Evolutionary conservation across 2,113 vertebrate genomes (phyloP).

Genomic region (Rhineura floridana): DNA sequence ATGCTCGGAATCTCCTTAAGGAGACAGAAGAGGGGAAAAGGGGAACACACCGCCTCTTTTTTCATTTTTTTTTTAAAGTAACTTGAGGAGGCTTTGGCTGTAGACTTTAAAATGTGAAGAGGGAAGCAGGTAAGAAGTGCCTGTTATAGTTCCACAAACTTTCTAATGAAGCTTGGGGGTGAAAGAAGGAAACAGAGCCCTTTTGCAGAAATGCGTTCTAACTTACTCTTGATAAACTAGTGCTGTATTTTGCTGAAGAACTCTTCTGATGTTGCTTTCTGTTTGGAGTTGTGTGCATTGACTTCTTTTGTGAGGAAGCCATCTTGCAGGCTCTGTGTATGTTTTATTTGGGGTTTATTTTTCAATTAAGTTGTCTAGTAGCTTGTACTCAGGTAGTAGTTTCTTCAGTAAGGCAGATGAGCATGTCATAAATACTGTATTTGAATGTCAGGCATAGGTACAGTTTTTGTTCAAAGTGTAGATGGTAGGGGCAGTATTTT

Average conservation of each 20-base stretch:
- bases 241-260: background rate
- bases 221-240: accelerated
- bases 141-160: accelerated
- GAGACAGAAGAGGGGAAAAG: constrained; percentile 4
- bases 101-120: constrained; percentile 41
- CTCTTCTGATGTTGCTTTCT: constrained; percentile 9
- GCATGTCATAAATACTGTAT: accelerated
- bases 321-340: constrained; percentile 26
- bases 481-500: background rate
- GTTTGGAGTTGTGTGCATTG: background rate
- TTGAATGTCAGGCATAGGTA: background rate
- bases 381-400: background rate
- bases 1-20: constrained; percentile 34
- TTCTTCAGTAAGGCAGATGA: background rate
- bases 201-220: background rate
- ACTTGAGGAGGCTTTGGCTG: background rate
- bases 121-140: constrained; percentile 70
- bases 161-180: background rate
- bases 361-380: constrained; percentile 6
- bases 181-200: background rate
- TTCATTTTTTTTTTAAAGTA: background rate
- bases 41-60: background rate
- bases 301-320: constrained; percentile 42
- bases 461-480: background rate
- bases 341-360: background rate